Conservation (phyloP, 1,140 invertebrate genomes). For the Maniola jurtina region DNA sequence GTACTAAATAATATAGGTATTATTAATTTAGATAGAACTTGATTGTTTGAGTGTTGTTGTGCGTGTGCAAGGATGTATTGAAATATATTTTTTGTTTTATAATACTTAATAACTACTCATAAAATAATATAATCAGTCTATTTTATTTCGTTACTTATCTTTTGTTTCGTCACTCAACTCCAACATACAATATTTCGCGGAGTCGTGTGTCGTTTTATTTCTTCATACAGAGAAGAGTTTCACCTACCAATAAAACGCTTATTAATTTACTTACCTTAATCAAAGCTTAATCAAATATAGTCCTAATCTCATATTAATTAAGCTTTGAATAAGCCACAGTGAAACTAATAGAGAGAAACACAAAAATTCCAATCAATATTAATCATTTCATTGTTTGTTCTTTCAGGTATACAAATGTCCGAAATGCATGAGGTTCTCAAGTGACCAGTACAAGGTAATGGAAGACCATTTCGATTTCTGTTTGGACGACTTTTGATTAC, state of each 20-base stretch:
- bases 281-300: too few relatives aligned
- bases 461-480: constrained; percentile 69
- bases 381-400: neutral
- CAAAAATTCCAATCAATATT: neutral
- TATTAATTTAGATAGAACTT: neutral
- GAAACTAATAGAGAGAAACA: neutral
- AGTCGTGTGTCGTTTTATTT: too few relatives aligned
- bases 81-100: neutral
- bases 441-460: constrained; percentile 55
- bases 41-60: neutral
- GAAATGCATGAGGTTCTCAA: constrained; percentile 60
- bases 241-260: too few relatives aligned
- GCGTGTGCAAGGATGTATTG: neutral
- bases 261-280: too few relatives aligned
- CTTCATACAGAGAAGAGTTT: too few relatives aligned
- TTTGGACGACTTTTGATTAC: constrained; percentile 49
- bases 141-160: too few relatives aligned
- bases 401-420: constrained; percentile 63
- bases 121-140: too few relatives aligned
- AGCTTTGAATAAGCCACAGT: too few relatives aligned
- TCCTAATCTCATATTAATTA: too few relatives aligned
- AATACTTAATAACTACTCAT: too few relatives aligned
- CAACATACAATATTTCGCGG: neutral
- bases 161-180: too few relatives aligned
- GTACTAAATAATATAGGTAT: too few relatives aligned